Conservation (phyloP, 2,888 invertebrate genomes). For the Leucoma salicis region DNA sequence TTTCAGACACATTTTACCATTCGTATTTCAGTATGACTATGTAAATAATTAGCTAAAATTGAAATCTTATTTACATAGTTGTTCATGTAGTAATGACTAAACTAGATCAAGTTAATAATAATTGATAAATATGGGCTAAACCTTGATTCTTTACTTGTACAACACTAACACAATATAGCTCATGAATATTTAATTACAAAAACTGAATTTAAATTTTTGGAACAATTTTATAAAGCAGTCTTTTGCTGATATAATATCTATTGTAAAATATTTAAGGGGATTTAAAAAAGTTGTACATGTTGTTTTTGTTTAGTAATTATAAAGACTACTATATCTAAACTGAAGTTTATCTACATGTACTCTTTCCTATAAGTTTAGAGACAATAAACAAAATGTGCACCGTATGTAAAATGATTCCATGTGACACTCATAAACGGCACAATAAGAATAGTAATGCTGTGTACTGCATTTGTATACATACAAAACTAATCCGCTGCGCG, state of each 20-base stretch:
- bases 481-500: slow-evolving; percentile 54
- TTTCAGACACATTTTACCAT: no score
- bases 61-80: no score
- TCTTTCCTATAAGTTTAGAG: slow-evolving; percentile 1
- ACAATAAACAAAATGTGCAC: background rate
- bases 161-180: slow-evolving; percentile 20
- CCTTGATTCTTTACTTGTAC: slow-evolving; percentile 25
- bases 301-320: no score
- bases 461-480: slow-evolving; percentile 65
- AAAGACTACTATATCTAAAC: no score
- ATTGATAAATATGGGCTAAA: slow-evolving; percentile 10
- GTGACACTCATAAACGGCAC: slow-evolving; percentile 33
- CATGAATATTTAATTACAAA: slow-evolving; percentile 25
- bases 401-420: slow-evolving; percentile 25
- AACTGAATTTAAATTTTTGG: slow-evolving; percentile 1
- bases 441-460: slow-evolving; percentile 42
- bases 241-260: no score
- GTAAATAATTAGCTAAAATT: no score
- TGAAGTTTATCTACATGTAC: background rate
- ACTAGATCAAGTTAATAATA: background rate
- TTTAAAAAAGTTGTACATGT: background rate
- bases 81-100: no score
- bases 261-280: no score
- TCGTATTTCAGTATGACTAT: no score
- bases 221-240: slow-evolving; percentile 8